These are phyloP conservation scores for Drosophila bocki DNA, from an alignment of 1,140 invertebrate genomes.

Conservation along the genomic window DNA sequence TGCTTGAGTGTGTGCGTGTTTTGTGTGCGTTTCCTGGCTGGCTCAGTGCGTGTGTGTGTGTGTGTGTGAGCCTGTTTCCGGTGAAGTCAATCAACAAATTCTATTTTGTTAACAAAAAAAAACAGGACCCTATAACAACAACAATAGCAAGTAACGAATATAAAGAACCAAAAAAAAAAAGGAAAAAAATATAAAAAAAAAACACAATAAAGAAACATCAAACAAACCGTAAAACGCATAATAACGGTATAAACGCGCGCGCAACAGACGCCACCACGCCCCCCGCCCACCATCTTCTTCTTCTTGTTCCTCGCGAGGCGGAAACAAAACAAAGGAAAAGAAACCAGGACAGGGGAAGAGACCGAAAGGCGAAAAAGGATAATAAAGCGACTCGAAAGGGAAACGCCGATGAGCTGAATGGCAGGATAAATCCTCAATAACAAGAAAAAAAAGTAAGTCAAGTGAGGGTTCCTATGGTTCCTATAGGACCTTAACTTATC, in stretches of 20 bases:
- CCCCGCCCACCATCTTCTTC: constrained; percentile 4
- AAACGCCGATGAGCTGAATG: constrained; percentile 34
- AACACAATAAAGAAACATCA: constrained; percentile 1
- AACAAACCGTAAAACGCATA: constrained; percentile 13
- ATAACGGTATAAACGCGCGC: constrained; percentile 53
- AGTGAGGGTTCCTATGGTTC: constrained; percentile 4
- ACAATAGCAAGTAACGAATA: constrained; percentile 3
- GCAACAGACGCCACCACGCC: constrained; percentile 50
- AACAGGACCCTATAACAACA: constrained; percentile 23
- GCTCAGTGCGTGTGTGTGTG: constrained; percentile 17
- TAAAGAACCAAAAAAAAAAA: not conserved
- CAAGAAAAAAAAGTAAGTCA: constrained; percentile 34
- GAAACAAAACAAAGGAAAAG: constrained; percentile 35
- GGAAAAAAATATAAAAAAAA: not conserved
- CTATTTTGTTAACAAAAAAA: constrained; percentile 29
- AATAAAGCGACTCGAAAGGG: constrained; percentile 10
- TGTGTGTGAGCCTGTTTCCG: constrained; percentile 37
- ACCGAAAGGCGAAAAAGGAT: not conserved
- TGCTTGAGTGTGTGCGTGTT: constrained; percentile 6
- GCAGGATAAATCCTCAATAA: constrained; percentile 12
- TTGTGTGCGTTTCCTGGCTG: constrained; percentile 13
- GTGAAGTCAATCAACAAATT: constrained; percentile 51
- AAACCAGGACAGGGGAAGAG: constrained; percentile 17
- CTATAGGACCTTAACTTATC: not conserved
- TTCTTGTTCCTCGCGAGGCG: not conserved